A percentile compares a stretch with the other conserved stretches of the same genome.
phyloP scores from a whole-genome alignment of 2,888 invertebrate genomes.

The Muschampia plurimacula region DNA sequence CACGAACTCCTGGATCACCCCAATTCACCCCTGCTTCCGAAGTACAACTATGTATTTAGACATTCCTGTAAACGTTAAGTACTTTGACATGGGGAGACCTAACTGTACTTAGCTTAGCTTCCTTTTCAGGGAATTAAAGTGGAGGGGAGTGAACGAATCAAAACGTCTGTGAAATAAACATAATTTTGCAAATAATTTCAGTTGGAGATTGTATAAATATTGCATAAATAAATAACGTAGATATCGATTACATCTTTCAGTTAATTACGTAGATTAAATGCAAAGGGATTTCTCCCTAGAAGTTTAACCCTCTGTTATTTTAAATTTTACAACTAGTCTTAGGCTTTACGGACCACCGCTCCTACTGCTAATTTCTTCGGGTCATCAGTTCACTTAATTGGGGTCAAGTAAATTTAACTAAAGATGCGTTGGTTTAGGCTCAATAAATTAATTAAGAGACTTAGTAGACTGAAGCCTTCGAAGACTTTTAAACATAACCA shows the following conservation, averaged over 20 bases:
- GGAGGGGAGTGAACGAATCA: too few relatives aligned
- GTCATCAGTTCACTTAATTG: background rate
- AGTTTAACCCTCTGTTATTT: too few relatives aligned
- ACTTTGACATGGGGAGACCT: slow-evolving; percentile 2
- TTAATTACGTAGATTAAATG: background rate
- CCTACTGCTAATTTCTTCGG: background rate
- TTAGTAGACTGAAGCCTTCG: background rate
- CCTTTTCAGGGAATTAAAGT: background rate
- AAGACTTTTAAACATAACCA: background rate
- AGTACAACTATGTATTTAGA: slow-evolving; percentile 10
- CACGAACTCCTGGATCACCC: slow-evolving; percentile 16
- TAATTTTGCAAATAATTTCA: background rate
- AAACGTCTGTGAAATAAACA: background rate
- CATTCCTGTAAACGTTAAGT: slow-evolving; percentile 3
- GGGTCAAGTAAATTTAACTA: background rate
- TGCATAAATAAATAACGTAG: too few relatives aligned
- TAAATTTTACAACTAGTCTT: background rate
- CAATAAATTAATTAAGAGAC: background rate
- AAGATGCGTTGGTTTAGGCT: background rate
- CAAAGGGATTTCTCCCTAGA: background rate
- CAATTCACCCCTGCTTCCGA: slow-evolving; percentile 21
- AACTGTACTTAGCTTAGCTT: background rate
- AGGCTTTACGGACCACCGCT: background rate
- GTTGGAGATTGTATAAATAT: too few relatives aligned
- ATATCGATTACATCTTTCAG: too few relatives aligned